Evolutionary conservation across 1,140 invertebrate species (phyloP).

Genomic region (Chrysoperla carnea): DNA sequence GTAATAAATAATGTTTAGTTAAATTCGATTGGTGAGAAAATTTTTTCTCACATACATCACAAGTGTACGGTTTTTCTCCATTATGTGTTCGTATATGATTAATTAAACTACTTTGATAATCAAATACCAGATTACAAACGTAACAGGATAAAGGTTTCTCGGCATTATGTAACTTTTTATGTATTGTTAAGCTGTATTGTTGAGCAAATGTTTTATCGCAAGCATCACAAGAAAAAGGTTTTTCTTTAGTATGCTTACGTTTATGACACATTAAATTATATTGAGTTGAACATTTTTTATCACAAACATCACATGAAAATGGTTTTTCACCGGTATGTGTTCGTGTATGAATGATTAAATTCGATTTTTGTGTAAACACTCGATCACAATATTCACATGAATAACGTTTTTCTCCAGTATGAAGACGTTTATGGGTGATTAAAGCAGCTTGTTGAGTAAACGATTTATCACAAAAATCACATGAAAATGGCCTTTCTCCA

Average conservation of each 20-base stretch:
- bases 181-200: too few relatives aligned
- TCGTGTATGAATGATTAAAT: constrained; percentile 54
- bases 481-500: constrained; percentile 45
- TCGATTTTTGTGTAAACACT: constrained; percentile 48
- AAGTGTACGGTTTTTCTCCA: background rate
- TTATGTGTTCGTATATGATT: background rate
- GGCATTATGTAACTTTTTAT: too few relatives aligned
- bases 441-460: too few relatives aligned
- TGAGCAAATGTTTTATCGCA: too few relatives aligned
- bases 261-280: too few relatives aligned
- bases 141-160: too few relatives aligned
- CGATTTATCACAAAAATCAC: constrained; percentile 19
- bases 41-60: background rate
- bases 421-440: constrained; percentile 11
- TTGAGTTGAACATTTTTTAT: constrained; percentile 16
- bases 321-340: constrained; percentile 58
- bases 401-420: constrained; percentile 17
- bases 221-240: too few relatives aligned
- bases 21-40: background rate
- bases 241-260: too few relatives aligned
- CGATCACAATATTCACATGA: constrained; percentile 17
- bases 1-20: background rate
- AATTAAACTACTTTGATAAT: too few relatives aligned
- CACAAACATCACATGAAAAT: constrained; percentile 55
- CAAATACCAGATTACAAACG: too few relatives aligned